Percentiles rank a stretch among this genome's conserved stretches.
Evolutionary conservation across 2,797 vertebrate species (phyloP).

Genomic region (Parambassis ranga): DNA sequence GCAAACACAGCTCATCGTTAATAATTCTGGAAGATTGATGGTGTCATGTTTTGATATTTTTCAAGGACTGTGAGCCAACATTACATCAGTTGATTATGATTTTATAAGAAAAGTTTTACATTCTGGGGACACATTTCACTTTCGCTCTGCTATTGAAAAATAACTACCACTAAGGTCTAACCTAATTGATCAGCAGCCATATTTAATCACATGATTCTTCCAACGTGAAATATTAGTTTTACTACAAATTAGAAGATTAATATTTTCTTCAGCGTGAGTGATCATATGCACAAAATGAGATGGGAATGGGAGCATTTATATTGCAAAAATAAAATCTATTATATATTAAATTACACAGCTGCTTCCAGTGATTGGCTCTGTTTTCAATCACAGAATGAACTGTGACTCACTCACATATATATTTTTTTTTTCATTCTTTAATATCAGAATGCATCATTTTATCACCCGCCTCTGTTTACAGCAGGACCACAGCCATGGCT

Average conservation of each 20-base stretch:
- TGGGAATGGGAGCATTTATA: conserved; percentile 1
- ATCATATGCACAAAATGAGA: conserved; percentile 7
- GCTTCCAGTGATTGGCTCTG: too few species aligned
- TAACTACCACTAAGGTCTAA: conserved; percentile 8
- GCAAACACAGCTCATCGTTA: conserved; percentile 45
- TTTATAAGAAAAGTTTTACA: conserved; percentile 27
- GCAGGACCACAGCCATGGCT: not conserved
- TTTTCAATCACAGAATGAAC: not conserved
- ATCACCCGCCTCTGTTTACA: not conserved
- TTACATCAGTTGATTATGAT: conserved; percentile 44
- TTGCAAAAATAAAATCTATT: too few species aligned
- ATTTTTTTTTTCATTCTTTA: not conserved
- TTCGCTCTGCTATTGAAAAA: conserved; percentile 19
- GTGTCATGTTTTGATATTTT: conserved; percentile 38
- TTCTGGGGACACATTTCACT: conserved; percentile 14
- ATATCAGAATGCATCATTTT: not conserved
- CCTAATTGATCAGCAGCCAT: conserved; percentile 1
- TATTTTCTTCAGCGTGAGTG: not conserved
- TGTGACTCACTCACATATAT: not conserved
- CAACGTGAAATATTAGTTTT: not conserved
- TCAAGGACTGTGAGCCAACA: conserved; percentile 38
- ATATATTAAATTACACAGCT: too few species aligned
- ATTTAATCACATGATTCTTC: conserved; percentile 16
- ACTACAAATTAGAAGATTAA: too few species aligned
- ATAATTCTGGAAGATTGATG: conserved; percentile 56